Percentiles rank a stretch among this genome's conserved stretches.
Evolutionary conservation across 2,888 invertebrate species (phyloP).

Genomic region (Scaptomyza parva): DNA sequence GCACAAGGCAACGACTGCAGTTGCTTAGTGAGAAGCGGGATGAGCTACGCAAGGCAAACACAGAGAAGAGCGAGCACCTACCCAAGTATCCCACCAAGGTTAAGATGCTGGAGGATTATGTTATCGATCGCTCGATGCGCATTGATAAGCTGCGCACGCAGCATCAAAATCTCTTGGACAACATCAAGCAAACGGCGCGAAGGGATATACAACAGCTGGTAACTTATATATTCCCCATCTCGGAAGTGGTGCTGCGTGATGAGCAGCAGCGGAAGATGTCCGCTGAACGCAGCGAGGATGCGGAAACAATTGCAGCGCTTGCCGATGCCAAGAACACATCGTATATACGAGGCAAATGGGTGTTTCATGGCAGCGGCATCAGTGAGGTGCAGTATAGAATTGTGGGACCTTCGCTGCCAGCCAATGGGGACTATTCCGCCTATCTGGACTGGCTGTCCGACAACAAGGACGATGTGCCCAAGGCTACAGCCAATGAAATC

Average conservation of each 20-base stretch:
- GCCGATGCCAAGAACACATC: slow-evolving; percentile 92
- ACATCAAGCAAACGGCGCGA: slow-evolving; percentile 87
- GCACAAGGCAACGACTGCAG: slow-evolving; percentile 66
- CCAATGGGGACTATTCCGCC: slow-evolving; percentile 93
- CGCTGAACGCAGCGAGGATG: slow-evolving; percentile 64
- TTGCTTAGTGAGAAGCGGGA: slow-evolving; percentile 86
- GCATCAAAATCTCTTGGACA: slow-evolving; percentile 86
- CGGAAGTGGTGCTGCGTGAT: slow-evolving; percentile 82
- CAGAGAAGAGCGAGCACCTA: slow-evolving; percentile 86
- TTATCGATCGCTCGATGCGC: slow-evolving; percentile 86
- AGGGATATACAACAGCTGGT: slow-evolving; percentile 88
- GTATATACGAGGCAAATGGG: slow-evolving; percentile 92
- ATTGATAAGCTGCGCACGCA: slow-evolving; percentile 86
- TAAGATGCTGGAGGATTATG: slow-evolving; percentile 87
- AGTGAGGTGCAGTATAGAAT: slow-evolving; percentile 90
- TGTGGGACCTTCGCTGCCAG: slow-evolving; percentile 93
- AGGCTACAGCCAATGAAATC: slow-evolving; percentile 85
- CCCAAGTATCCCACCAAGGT: slow-evolving; percentile 88
- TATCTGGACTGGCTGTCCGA: slow-evolving; percentile 91
- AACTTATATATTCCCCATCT: slow-evolving; percentile 89
- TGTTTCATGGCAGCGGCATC: slow-evolving; percentile 87
- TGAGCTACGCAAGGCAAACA: slow-evolving; percentile 83
- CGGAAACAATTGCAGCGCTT: slow-evolving; percentile 86
- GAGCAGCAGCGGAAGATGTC: slow-evolving; percentile 69
- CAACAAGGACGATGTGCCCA: slow-evolving; percentile 84